These are phyloP conservation scores for Premnoplex brunnescens DNA, from an alignment of 2,797 vertebrate species.

Conservation along the genomic window DNA sequence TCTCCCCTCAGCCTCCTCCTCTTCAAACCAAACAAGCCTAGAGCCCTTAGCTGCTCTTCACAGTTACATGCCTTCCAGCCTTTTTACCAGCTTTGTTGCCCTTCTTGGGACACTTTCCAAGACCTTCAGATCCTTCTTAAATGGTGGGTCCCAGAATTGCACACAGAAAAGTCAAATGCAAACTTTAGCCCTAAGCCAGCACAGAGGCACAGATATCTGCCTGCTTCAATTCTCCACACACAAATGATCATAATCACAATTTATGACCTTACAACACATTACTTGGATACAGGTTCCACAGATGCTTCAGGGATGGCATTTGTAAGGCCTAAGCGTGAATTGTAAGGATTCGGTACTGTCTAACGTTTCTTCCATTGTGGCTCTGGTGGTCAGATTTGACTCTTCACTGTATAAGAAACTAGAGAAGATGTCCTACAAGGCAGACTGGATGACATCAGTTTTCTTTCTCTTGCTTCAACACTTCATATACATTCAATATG, in stretches of 20 bases:
- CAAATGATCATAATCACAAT: background rate
- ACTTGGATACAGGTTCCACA: rapidly evolving
- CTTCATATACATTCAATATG: background rate
- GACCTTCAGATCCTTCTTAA: background rate
- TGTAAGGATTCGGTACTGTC: background rate
- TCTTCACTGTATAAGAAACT: background rate
- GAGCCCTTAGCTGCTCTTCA: background rate
- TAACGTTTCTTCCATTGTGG: background rate
- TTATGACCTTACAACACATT: background rate
- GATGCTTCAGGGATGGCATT: background rate
- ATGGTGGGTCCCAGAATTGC: background rate
- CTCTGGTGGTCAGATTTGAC: background rate
- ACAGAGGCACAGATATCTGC: background rate
- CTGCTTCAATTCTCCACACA: background rate
- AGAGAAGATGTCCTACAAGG: background rate
- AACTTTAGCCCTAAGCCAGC: background rate
- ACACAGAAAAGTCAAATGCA: background rate
- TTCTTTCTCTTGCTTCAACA: background rate
- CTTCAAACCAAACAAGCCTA: background rate
- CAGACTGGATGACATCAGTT: background rate
- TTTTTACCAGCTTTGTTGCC: background rate
- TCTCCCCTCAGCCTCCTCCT: background rate
- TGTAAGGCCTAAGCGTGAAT: background rate
- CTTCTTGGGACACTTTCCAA: background rate
- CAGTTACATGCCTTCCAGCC: background rate